These are phyloP conservation scores for Odontocerum albicorne DNA, from an alignment of 2,888 invertebrate genomes.

Conservation along the genomic window DNA sequence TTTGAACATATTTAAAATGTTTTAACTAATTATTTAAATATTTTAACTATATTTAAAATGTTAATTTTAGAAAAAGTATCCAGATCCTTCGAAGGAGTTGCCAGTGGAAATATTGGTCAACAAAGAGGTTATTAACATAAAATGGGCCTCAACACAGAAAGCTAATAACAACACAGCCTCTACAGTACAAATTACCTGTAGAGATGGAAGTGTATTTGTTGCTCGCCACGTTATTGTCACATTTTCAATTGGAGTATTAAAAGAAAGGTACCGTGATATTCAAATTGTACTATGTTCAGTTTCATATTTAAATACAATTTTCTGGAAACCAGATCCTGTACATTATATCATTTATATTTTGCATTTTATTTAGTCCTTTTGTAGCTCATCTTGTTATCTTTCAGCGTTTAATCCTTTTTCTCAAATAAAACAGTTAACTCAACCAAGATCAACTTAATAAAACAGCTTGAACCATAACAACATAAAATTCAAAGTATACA, in stretches of 20 bases:
- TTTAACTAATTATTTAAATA: no score
- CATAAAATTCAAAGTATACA: no score
- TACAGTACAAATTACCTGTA: constrained; percentile 57
- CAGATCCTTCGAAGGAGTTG: constrained; percentile 48
- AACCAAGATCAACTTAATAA: no score
- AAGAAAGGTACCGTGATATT: constrained; percentile 61
- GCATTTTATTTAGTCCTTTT: no score
- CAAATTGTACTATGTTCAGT: no score
- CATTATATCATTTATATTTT: neutral
- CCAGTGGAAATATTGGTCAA: constrained; percentile 54
- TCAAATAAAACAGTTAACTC: no score
- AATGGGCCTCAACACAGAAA: constrained; percentile 46
- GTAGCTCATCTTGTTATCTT: no score
- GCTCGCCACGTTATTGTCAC: constrained; percentile 70
- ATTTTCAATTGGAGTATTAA: constrained; percentile 67
- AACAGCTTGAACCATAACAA: no score
- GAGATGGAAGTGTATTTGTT: constrained; percentile 56
- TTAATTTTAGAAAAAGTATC: constrained; percentile 52
- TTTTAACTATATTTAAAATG: neutral
- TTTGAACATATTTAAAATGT: no score
- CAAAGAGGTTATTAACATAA: constrained; percentile 57
- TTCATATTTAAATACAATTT: no score
- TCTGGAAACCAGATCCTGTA: neutral
- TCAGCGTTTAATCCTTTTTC: no score
- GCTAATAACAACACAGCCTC: constrained; percentile 42